Percentiles rank a stretch among this genome's conserved stretches.
phyloP scores from a whole-genome alignment of 2,888 invertebrate genomes.

The Physocephala rufipes region DNA sequence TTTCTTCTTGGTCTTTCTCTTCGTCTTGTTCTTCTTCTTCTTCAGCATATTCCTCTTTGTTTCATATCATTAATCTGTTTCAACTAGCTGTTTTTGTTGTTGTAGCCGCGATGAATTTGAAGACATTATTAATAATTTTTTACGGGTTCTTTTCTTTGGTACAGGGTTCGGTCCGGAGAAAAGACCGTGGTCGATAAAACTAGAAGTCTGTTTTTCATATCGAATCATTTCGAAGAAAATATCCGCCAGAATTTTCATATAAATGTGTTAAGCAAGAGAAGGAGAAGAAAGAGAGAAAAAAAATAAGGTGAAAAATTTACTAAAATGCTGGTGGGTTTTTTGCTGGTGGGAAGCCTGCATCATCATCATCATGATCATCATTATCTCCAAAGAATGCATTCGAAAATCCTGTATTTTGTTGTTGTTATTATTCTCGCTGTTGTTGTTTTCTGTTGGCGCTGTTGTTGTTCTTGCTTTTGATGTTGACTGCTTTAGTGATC shows the following conservation, averaged over 20 bases:
- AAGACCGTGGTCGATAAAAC: too few relatives aligned
- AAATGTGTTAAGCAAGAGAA: not conserved
- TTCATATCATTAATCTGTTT: too few relatives aligned
- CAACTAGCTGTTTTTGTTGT: not conserved
- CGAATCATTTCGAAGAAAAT: too few relatives aligned
- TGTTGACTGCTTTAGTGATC: constrained; percentile 21
- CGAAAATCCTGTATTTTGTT: constrained; percentile 29
- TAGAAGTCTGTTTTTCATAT: too few relatives aligned
- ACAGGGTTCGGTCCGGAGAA: too few relatives aligned
- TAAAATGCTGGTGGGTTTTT: too few relatives aligned
- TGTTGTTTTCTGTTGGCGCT: constrained; percentile 21
- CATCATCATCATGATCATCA: not conserved
- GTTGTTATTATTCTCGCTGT: constrained; percentile 17
- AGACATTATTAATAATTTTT: too few relatives aligned
- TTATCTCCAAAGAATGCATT: not conserved
- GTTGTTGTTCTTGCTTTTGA: constrained; percentile 16
- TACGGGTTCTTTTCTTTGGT: too few relatives aligned
- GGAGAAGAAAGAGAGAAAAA: not conserved
- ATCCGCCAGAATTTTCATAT: not conserved
- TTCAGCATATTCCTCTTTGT: too few relatives aligned
- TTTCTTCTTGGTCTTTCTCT: not conserved
- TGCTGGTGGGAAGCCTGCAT: too few relatives aligned
- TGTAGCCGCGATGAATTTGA: too few relatives aligned
- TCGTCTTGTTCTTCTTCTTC: not conserved
- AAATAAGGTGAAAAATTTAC: not conserved